Conservation (phyloP, 2,797 vertebrate species). For the Emydoidea blandingii region DNA sequence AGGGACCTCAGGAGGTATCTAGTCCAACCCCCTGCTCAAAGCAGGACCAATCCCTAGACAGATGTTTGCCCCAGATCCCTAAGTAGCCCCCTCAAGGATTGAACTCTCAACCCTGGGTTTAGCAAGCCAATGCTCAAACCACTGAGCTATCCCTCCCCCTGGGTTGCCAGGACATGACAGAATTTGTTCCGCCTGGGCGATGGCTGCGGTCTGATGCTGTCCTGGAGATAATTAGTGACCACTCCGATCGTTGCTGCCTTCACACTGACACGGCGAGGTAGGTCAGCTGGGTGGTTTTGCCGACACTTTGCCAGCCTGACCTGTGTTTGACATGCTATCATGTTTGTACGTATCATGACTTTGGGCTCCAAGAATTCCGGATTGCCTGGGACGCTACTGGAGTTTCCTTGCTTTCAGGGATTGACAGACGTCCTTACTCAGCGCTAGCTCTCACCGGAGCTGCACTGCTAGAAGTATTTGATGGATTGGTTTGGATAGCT, state of each 20-base stretch:
- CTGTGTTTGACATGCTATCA: background rate
- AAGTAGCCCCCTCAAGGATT: no score
- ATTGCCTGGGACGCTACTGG: background rate
- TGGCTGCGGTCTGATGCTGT: background rate
- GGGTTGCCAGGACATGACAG: background rate
- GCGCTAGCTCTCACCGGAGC: background rate
- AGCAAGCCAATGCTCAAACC: no score
- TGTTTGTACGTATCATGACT: background rate
- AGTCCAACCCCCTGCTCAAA: no score
- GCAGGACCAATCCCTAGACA: no score
- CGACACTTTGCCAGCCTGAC: background rate
- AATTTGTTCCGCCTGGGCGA: background rate
- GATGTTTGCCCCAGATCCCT: no score
- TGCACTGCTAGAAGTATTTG: background rate
- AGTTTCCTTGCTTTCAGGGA: background rate
- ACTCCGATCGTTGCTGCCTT: background rate
- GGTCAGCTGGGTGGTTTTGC: background rate
- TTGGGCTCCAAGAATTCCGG: background rate
- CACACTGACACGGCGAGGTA: background rate
- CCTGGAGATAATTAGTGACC: background rate
- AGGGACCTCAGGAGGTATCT: no score
- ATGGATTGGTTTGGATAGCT: background rate
- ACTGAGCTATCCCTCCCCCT: no score
- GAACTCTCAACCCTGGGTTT: no score
- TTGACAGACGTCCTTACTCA: background rate